Conservation (phyloP, 2,888 invertebrate genomes). For the Philhelius pedissequus region DNA sequence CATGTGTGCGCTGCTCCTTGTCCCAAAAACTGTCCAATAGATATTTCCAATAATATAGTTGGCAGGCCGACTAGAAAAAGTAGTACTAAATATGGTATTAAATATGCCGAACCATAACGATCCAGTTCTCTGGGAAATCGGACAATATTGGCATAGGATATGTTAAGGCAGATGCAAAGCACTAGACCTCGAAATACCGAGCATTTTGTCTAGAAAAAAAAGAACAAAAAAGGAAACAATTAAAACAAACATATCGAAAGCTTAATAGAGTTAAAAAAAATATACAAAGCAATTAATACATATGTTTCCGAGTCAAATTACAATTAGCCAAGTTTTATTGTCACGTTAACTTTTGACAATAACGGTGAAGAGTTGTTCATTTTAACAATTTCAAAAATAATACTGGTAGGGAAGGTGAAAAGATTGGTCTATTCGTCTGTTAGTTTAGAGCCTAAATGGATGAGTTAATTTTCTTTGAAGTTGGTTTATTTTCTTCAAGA, state of each 20-base stretch:
- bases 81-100: constrained; percentile 77
- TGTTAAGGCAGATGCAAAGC: constrained; percentile 78
- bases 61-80: constrained; percentile 79
- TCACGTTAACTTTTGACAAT: too few species aligned
- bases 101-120: constrained; percentile 77
- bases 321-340: too few species aligned
- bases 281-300: not conserved
- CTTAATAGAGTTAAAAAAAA: constrained; percentile 52
- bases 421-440: too few species aligned
- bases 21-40: constrained; percentile 78
- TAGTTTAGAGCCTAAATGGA: too few species aligned
- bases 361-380: too few species aligned
- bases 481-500: too few species aligned
- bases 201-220: constrained; percentile 78
- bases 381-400: too few species aligned
- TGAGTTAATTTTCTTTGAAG: too few species aligned
- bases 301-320: too few species aligned
- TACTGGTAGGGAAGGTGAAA: too few species aligned
- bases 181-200: constrained; percentile 79
- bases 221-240: constrained; percentile 55
- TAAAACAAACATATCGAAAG: too few species aligned
- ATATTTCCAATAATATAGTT: constrained; percentile 78
- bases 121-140: constrained; percentile 79
- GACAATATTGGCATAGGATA: constrained; percentile 78
- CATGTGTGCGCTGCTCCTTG: constrained; percentile 79